Evolutionary conservation across 2,888 invertebrate species (phyloP).

Genomic region (Agonopterix subpropinquella): DNA sequence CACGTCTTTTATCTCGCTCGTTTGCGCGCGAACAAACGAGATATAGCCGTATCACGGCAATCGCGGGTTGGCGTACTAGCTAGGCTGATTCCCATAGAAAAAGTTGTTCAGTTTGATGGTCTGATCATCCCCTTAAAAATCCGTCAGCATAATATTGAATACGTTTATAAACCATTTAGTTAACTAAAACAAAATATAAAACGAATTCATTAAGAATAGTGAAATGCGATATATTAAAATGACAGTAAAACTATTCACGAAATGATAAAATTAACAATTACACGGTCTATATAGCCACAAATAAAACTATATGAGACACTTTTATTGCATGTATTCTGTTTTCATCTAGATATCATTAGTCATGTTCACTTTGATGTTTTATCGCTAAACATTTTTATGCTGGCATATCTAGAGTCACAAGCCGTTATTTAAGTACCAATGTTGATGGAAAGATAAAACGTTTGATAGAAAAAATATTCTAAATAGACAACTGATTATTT

Average conservation of each 20-base stretch:
- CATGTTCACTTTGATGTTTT: conserved; percentile 64
- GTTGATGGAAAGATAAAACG: conserved; percentile 40
- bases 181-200: too few relatives aligned
- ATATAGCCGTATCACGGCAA: too few relatives aligned
- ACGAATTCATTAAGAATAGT: too few relatives aligned
- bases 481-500: conserved; percentile 10
- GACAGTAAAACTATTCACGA: conserved; percentile 1
- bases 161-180: too few relatives aligned
- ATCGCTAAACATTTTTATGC: conserved; percentile 59
- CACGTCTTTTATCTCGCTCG: too few relatives aligned
- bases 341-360: conserved; percentile 66
- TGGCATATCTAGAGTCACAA: conserved; percentile 39
- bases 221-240: not conserved
- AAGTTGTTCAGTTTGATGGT: too few relatives aligned
- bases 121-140: too few relatives aligned
- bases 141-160: too few relatives aligned
- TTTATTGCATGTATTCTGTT: conserved; percentile 64
- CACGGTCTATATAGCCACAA: conserved; percentile 30
- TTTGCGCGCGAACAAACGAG: too few relatives aligned
- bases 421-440: conserved; percentile 38
- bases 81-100: too few relatives aligned
- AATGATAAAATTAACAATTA: conserved; percentile 40
- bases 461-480: conserved; percentile 30
- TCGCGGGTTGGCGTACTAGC: too few relatives aligned
- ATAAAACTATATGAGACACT: conserved; percentile 58